Evolutionary conservation across 2,113 vertebrate species (phyloP), one percentile per base, ranked within the genome.

Genomic region (Pleuronectes platessa): DNA sequence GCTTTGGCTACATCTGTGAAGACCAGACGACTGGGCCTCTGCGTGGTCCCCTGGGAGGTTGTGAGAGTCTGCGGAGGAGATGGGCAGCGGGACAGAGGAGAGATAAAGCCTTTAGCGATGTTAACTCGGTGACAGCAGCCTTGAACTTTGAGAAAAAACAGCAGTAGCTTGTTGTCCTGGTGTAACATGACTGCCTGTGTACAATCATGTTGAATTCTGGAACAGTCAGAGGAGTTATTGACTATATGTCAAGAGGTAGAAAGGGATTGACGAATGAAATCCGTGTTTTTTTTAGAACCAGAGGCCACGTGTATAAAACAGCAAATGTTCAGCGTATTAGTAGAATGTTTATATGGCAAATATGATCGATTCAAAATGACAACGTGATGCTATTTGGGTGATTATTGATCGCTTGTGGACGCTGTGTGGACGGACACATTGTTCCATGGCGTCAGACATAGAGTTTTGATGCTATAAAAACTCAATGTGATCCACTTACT

Each of bases 1-100:
- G 96, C 97, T 63, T 96, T 97, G 89, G 97, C 96, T 85, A 99
- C 95, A 3, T 99, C 98, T 0, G 95, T 97, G 92, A 99, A 99
- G 84, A 98, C 97, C 76, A 99, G 96, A 35, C 96, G 96, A 91
- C 96, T 98, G 85, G 98, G 97, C 88, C 96, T 96, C 94, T 98
- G 97, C 21, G 95, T 90, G 2, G 95, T 94, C 71, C 96, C 96
- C 79, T 97, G 97, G 78, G 95, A 95, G 5, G 95, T 88, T 59
- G 95, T 94, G 54, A 96, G 92, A 47, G 96, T 95, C 98, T 99
- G 94, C 40, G 64, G 77, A 60, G 20, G 64, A 73, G 77, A 80
- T 3, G 40, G 67, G 53, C 24, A 62, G 61, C 61, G 66, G 47
- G 67, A 63, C 56, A 59, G 58, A 53, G 42, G 20, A 40, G 56